A percentile compares a stretch with the other conserved stretches of the same genome.
Evolutionary conservation across 2,888 invertebrate genomes (phyloP).

Genomic region (Brassicogethes aeneus): DNA sequence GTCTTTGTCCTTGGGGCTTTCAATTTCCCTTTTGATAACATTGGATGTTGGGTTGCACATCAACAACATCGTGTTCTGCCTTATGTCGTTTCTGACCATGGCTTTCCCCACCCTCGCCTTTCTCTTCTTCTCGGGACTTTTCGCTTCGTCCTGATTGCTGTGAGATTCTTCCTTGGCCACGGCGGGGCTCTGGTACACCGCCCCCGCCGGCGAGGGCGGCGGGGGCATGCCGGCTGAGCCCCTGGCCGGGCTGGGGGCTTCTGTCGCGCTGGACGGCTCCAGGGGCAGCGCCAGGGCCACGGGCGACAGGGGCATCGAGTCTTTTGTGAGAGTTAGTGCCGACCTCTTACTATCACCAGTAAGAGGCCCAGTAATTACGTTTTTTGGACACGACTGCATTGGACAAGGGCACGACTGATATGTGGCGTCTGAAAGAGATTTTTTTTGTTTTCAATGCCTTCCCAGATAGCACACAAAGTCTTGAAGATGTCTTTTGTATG

Average conservation of each 20-base stretch:
- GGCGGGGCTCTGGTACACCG: constrained; percentile 37
- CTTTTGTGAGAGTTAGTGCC: constrained; percentile 38
- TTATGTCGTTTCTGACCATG: constrained; percentile 56
- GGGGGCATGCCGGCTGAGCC: constrained; percentile 59
- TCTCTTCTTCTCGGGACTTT: constrained; percentile 34
- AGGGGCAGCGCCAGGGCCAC: constrained; percentile 44
- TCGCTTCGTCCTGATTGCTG: neutral
- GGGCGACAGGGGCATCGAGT: constrained; percentile 39
- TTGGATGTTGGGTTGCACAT: constrained; percentile 42
- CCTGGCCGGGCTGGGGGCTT: constrained; percentile 60
- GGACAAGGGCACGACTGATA: constrained; percentile 77
- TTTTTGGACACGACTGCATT: constrained; percentile 94
- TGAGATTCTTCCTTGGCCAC: constrained; percentile 7
- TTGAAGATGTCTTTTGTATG: too few relatives aligned
- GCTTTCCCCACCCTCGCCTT: constrained; percentile 54
- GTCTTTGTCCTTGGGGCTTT: constrained; percentile 37
- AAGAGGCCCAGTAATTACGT: constrained; percentile 97
- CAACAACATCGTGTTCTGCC: constrained; percentile 45
- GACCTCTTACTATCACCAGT: constrained; percentile 85
- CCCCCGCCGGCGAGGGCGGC: constrained; percentile 48
- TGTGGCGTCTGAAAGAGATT: constrained; percentile 46
- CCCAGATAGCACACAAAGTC: too few relatives aligned
- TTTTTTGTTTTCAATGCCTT: too few relatives aligned
- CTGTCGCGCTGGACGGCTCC: constrained; percentile 45
- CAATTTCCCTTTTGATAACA: constrained; percentile 39